phyloP scores from a whole-genome alignment of 2,797 vertebrate genomes.

The Lutjanus campechanus region DNA sequence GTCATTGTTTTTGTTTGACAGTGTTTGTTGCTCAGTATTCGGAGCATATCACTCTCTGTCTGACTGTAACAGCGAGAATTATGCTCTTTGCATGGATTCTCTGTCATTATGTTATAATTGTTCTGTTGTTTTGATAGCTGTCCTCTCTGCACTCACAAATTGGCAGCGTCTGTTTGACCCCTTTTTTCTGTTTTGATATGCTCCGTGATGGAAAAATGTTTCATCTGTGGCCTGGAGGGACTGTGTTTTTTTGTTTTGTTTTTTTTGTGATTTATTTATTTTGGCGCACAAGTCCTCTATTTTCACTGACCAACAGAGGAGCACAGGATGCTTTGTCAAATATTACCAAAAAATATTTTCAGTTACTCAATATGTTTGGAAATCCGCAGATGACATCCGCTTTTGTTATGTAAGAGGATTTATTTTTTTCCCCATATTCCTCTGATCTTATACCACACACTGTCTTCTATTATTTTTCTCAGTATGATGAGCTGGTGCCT shows the following conservation, averaged over 20 bases:
- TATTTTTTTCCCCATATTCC: slow-evolving; percentile 38
- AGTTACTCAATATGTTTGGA: slow-evolving; percentile 29
- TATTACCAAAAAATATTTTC: slow-evolving; percentile 32
- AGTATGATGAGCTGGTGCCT: slow-evolving; percentile 98
- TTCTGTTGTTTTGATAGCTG: slow-evolving; percentile 58
- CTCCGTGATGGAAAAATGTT: slow-evolving; percentile 41
- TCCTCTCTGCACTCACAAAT: slow-evolving; percentile 49
- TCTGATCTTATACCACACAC: slow-evolving; percentile 40
- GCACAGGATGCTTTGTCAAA: slow-evolving; percentile 37
- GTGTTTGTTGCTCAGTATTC: slow-evolving; percentile 51
- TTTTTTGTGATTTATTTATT: slow-evolving; percentile 57
- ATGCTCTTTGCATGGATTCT: slow-evolving; percentile 37
- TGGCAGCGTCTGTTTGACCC: slow-evolving; percentile 29
- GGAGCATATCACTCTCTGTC: slow-evolving; percentile 27
- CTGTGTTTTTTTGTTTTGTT: slow-evolving; percentile 4
- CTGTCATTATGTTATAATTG: slow-evolving; percentile 43
- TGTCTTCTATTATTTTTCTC: slow-evolving; percentile 47
- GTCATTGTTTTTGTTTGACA: slow-evolving; percentile 34
- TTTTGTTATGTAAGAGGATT: slow-evolving; percentile 35
- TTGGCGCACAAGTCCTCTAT: slow-evolving; percentile 24
- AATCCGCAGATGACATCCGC: neutral
- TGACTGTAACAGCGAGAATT: slow-evolving; percentile 43
- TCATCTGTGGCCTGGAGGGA: slow-evolving; percentile 36
- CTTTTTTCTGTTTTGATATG: slow-evolving; percentile 49
- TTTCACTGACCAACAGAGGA: slow-evolving; percentile 44